Percentiles rank a stretch among this genome's conserved stretches.
These are phyloP conservation scores for Tyrophagus putrescentiae DNA, from an alignment of 1,140 invertebrate species.

Conservation along the genomic window DNA sequence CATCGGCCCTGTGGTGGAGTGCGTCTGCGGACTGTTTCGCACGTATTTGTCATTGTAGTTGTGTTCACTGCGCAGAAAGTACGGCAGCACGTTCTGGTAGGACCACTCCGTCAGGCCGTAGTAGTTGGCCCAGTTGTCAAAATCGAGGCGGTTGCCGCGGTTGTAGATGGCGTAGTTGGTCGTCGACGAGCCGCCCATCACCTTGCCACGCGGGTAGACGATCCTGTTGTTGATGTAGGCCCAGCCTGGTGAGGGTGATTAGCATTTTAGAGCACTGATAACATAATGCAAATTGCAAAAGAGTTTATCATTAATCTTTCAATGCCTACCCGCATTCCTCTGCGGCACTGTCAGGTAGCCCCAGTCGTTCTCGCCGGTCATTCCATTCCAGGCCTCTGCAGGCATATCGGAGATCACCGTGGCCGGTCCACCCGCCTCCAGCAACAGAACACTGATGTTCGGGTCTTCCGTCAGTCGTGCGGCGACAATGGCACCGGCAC, in stretches of 20 bases:
- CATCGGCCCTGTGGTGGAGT: slow-evolving; percentile 57
- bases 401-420: slow-evolving; percentile 59
- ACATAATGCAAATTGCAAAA: neutral
- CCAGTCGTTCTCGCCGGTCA: slow-evolving; percentile 47
- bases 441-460: slow-evolving; percentile 41
- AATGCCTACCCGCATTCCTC: neutral
- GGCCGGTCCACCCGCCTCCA: slow-evolving; percentile 51
- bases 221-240: neutral
- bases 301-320: neutral
- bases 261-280: slow-evolving; percentile 1
- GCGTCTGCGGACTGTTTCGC: slow-evolving; percentile 44
- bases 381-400: slow-evolving; percentile 44
- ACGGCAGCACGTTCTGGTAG: slow-evolving; percentile 63
- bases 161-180: slow-evolving; percentile 93
- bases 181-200: slow-evolving; percentile 59
- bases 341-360: slow-evolving; percentile 67
- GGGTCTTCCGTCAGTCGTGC: slow-evolving; percentile 23
- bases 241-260: neutral
- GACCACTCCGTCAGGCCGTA: slow-evolving; percentile 81
- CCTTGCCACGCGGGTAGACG: slow-evolving; percentile 26
- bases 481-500: slow-evolving; percentile 26
- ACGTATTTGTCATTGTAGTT: slow-evolving; percentile 51
- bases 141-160: slow-evolving; percentile 74
- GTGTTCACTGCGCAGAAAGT: slow-evolving; percentile 79
- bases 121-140: slow-evolving; percentile 69